Evolutionary conservation across 2,888 invertebrate species (phyloP).

Genomic region (Plemyria rubiginata): DNA sequence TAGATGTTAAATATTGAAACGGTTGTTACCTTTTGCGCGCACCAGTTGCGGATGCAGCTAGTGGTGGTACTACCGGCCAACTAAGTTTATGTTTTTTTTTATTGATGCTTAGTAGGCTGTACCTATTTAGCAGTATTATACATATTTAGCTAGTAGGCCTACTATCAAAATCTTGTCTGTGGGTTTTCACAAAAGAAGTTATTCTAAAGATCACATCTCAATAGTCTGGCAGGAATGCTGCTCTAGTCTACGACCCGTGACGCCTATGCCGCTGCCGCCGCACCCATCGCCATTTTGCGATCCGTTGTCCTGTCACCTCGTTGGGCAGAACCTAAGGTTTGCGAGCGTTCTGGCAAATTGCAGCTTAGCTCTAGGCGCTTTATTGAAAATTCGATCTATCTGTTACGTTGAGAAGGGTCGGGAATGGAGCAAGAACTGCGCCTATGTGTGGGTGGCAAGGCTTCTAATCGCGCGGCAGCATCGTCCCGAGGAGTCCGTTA

Average conservation of each 20-base stretch:
- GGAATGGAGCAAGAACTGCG: conserved; percentile 52
- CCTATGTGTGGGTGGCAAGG: conserved; percentile 61
- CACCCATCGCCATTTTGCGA: conserved; percentile 62
- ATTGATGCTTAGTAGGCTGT: neutral
- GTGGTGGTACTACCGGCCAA: neutral
- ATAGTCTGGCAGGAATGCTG: conserved; percentile 38
- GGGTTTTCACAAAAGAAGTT: neutral
- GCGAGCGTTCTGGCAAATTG: conserved; percentile 73
- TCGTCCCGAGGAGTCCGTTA: conserved; percentile 75
- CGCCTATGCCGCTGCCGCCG: conserved; percentile 27
- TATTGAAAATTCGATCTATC: conserved; percentile 83
- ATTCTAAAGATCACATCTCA: conserved; percentile 22
- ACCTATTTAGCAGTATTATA: no score
- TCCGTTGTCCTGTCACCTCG: conserved; percentile 69
- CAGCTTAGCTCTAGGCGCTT: conserved; percentile 77
- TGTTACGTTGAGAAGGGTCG: conserved; percentile 69
- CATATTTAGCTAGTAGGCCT: no score
- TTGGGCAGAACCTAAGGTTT: conserved; percentile 53
- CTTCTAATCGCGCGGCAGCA: conserved; percentile 58
- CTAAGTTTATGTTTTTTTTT: neutral
- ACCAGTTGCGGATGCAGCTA: conserved; percentile 5
- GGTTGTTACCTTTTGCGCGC: conserved; percentile 7
- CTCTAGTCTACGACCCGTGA: conserved; percentile 42
- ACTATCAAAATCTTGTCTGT: neutral
- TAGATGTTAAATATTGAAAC: conserved; percentile 9